Evolutionary conservation across 2,888 invertebrate genomes (phyloP), one percentile per base, ranked within the genome.

Genomic region (Drosophila peninsularis): DNA sequence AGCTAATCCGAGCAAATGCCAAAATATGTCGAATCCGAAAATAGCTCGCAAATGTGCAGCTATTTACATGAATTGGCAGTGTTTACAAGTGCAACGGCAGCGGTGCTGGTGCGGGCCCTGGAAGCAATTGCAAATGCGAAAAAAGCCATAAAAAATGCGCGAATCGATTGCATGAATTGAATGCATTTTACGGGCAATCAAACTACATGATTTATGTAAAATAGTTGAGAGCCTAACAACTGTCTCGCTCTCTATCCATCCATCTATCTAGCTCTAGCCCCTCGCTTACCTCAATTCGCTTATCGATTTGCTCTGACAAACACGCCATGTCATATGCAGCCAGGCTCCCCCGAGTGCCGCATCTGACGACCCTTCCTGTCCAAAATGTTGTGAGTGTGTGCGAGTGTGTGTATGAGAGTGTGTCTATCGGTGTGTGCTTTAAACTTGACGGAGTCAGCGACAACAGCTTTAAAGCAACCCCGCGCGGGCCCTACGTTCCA

Each of bases 161-260:
- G 71, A 86, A 75, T 78, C 85, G 85, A 83, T 88, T 68, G 84
- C 62, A 71, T 81, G 72, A 80, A 81, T 71, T 75, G 56, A 65
- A 80, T 52, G 62, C 50, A 72, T 86, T 86, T 83, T 68, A 81
- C 73, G 67, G 67, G 71, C 71, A 75, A 81, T 75, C 84, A 78
- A 83, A 87, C 61, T 75, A 75, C 72, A 73, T 81, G 89, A 87
- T 71, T 88, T 81, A 88, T 87, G 79, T 63, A 73, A 64, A 78
- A 71, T 65, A 53, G 27, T 50, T 47, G 36, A 56, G 47, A 37
- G 57, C 30, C 24, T 11, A 11, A 21, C 44, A 13, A 13, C 56
- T 36, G 17, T 44, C n/a, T 44, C 34, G 34, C 24, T 3, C 58
- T 24, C 24, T 24, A 3, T 32, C 10, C 30, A 3, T 32, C 10